phyloP scores from a whole-genome alignment of 2,797 vertebrate genomes.

The Neostethus bicornis region DNA sequence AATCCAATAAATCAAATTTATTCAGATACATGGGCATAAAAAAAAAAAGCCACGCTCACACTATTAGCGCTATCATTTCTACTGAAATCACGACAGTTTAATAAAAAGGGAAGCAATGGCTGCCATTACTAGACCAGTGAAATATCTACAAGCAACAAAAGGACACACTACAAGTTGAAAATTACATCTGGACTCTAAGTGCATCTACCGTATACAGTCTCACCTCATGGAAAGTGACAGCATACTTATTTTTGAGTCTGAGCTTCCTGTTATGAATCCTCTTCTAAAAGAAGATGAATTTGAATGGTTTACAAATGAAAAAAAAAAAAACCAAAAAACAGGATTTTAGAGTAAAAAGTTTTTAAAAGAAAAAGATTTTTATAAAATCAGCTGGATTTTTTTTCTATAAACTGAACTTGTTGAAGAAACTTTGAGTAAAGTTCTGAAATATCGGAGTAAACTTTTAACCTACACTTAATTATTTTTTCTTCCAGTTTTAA shows the following conservation, averaged over 20 bases:
- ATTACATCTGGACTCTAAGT: constrained; percentile 24
- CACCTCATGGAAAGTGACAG: constrained; percentile 82
- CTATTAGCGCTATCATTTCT: background rate
- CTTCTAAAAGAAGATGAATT: constrained; percentile 68
- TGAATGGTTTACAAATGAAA: background rate
- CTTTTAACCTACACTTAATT: no score
- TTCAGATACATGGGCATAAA: background rate
- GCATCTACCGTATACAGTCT: constrained; percentile 59
- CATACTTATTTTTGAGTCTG: constrained; percentile 79
- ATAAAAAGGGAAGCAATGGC: background rate
- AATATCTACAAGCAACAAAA: constrained; percentile 15
- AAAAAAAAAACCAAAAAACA: background rate
- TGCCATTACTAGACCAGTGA: constrained; percentile 10
- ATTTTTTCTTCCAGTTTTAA: no score
- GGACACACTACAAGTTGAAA: constrained; percentile 9
- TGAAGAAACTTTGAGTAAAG: no score
- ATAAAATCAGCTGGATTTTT: no score
- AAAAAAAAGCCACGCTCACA: background rate
- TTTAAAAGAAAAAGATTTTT: no score
- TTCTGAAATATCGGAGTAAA: no score
- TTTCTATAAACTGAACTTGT: no score
- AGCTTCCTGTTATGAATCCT: constrained; percentile 76
- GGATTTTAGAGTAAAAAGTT: no score
- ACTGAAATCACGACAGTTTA: constrained; percentile 1
- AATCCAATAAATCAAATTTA: background rate